Evolutionary conservation across 2,888 invertebrate genomes (phyloP).

Genomic region (Coelinius sp.): DNA sequence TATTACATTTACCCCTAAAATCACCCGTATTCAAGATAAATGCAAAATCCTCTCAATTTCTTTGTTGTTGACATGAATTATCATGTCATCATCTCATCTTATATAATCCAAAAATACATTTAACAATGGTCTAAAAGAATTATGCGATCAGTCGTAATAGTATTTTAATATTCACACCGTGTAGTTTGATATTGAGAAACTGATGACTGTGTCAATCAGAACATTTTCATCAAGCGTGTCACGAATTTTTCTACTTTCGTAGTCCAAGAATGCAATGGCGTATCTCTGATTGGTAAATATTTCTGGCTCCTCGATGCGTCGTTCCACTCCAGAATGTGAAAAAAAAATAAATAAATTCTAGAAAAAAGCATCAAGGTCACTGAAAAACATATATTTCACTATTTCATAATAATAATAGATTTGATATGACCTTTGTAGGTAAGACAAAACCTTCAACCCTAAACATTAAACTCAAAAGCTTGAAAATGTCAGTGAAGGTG

Average conservation of each 20-base stretch:
- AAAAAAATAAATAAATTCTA: too few species aligned
- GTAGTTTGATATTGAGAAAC: slow-evolving; percentile 22
- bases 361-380: neutral
- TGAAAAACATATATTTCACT: neutral
- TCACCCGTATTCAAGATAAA: too few species aligned
- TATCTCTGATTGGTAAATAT: too few species aligned
- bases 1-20: too few species aligned
- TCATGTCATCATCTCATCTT: neutral
- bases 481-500: slow-evolving; percentile 3
- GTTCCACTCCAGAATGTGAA: too few species aligned
- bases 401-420: neutral
- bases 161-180: slow-evolving; percentile 24
- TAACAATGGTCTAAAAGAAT: neutral
- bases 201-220: slow-evolving; percentile 27
- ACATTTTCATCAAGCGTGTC: slow-evolving; percentile 18
- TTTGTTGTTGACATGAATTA: neutral
- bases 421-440: neutral
- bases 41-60: too few species aligned
- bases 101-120: neutral
- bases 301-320: neutral
- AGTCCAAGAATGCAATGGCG: neutral
- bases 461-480: neutral
- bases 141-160: slow-evolving; percentile 7
- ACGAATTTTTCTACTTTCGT: neutral
- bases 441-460: neutral